phyloP scores from a whole-genome alignment of 1,140 invertebrate genomes.

The Pseudomyrmex sp. region DNA sequence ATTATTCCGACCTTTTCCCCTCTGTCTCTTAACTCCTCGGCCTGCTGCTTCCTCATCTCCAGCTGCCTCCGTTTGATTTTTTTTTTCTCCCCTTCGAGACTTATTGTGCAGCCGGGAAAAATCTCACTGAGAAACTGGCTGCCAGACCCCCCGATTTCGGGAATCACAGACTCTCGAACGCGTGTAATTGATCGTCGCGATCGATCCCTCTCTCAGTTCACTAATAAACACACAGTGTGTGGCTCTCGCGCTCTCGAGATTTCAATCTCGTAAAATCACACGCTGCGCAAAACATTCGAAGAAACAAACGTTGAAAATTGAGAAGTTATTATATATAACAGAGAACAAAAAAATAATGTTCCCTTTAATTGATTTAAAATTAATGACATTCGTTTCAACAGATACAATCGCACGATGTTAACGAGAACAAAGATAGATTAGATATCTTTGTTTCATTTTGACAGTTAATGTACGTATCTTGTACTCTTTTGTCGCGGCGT shows the following conservation, averaged over 20 bases:
- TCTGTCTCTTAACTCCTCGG: slow-evolving; percentile 32
- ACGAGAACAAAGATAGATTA: not conserved
- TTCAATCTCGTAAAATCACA: slow-evolving; percentile 31
- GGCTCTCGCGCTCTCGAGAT: slow-evolving; percentile 17
- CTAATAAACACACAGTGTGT: slow-evolving; percentile 72
- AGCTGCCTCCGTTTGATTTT: not conserved
- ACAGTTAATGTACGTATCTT: not conserved
- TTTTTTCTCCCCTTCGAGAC: not conserved
- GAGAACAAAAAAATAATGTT: not conserved
- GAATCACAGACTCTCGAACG: slow-evolving; percentile 74
- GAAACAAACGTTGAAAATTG: not conserved
- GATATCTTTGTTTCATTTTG: not conserved
- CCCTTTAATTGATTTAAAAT: not conserved
- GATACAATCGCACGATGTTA: not conserved
- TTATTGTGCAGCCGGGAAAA: slow-evolving; percentile 71
- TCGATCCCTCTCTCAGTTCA: slow-evolving; percentile 62
- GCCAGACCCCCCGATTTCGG: slow-evolving; percentile 73
- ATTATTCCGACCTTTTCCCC: slow-evolving; percentile 50
- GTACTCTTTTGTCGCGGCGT: too few species aligned
- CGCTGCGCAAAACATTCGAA: not conserved
- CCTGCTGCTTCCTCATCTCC: not conserved
- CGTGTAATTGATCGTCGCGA: slow-evolving; percentile 77
- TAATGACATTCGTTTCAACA: not conserved
- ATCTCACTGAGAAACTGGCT: slow-evolving; percentile 62
- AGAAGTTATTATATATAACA: not conserved